Percentiles rank a stretch among this genome's conserved stretches.
Conservation (phyloP, 2,888 invertebrate species). For the Galerucella pusilla region DNA sequence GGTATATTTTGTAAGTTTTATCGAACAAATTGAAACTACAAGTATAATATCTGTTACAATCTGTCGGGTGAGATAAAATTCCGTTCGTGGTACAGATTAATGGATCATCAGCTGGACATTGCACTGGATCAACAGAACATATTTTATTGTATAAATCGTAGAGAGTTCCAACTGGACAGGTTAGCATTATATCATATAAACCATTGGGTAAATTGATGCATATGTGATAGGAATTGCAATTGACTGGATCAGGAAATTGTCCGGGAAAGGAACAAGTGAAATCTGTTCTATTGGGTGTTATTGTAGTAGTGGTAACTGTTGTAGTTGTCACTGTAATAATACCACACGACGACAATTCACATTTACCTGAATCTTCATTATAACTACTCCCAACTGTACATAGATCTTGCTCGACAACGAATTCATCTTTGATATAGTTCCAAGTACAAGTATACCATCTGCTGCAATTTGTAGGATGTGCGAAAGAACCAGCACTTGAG, state of each 20-base stretch:
- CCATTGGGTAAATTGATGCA: conserved; percentile 51
- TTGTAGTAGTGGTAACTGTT: neutral
- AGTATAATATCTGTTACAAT: conserved; percentile 69
- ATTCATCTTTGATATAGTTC: conserved; percentile 66
- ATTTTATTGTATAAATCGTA: conserved; percentile 51
- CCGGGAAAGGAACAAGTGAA: conserved; percentile 53
- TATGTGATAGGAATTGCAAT: conserved; percentile 55
- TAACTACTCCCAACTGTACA: conserved; percentile 58
- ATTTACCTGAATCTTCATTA: conserved; percentile 6
- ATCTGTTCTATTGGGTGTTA: conserved; percentile 10
- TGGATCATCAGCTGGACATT: conserved; percentile 53
- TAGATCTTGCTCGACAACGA: conserved; percentile 66
- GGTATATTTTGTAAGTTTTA: conserved; percentile 67
- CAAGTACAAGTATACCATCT: conserved; percentile 69
- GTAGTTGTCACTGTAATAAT: conserved; percentile 22
- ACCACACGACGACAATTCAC: conserved; percentile 14
- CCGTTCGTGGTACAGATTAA: conserved; percentile 62
- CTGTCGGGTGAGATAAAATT: conserved; percentile 65
- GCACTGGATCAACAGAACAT: conserved; percentile 55
- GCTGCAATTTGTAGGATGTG: conserved; percentile 66
- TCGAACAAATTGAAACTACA: conserved; percentile 66
- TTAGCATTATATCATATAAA: conserved; percentile 49
- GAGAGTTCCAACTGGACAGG: conserved; percentile 52
- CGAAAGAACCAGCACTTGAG: conserved; percentile 63
- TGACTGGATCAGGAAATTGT: conserved; percentile 52